A percentile compares a stretch with the other conserved stretches of the same genome.
Conservation (phyloP, 2,797 vertebrate species). For the Neoniphon sammara region DNA sequence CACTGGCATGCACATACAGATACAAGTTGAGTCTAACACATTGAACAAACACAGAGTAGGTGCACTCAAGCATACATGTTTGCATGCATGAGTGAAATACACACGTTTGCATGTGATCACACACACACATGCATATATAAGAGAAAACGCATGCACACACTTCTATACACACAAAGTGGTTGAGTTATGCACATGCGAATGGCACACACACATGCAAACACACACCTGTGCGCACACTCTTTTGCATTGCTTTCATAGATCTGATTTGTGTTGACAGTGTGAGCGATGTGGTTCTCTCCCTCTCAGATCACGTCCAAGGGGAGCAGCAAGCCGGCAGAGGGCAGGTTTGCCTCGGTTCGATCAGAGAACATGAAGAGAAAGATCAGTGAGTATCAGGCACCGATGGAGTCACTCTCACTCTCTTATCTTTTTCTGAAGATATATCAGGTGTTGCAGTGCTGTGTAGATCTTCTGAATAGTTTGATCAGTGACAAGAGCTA, state of each 20-base stretch:
- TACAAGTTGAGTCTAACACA: too few relatives aligned
- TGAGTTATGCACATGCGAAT: too few relatives aligned
- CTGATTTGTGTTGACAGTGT: not conserved
- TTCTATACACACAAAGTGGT: too few relatives aligned
- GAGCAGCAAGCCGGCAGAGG: constrained; percentile 77
- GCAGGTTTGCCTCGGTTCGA: constrained; percentile 75
- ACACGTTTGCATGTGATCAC: not conserved
- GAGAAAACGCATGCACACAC: too few relatives aligned
- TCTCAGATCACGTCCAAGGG: constrained; percentile 92
- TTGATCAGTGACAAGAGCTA: too few relatives aligned
- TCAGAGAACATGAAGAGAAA: constrained; percentile 90
- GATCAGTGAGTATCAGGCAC: constrained; percentile 87
- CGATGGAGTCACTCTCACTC: not conserved
- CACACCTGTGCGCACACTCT: not conserved
- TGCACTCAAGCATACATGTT: too few relatives aligned
- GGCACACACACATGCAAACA: not conserved
- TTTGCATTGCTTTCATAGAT: not conserved
- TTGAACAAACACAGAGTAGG: too few relatives aligned
- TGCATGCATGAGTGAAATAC: not conserved
- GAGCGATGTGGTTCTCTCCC: constrained; percentile 39
- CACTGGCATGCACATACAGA: too few relatives aligned
- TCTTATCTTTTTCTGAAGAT: not conserved
- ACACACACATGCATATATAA: too few relatives aligned
- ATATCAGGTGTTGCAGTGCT: not conserved
- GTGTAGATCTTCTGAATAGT: not conserved